Base-by-base conservation (phyloP, 2,113 vertebrate species). In the human region DNA sequence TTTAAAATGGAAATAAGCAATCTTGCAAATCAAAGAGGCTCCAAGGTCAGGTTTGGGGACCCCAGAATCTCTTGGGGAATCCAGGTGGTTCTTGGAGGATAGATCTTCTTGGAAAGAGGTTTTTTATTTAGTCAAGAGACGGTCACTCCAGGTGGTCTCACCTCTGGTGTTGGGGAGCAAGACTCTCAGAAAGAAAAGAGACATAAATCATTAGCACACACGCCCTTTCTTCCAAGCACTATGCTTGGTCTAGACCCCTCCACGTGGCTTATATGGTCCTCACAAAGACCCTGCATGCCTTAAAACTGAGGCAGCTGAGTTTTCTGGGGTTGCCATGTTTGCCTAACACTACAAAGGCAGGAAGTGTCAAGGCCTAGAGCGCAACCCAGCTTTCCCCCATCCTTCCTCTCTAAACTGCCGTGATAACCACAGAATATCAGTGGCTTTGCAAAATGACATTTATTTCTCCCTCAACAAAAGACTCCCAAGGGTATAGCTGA, bases 1-100 rank as follows among this genome's bases (percentile, higher is more conserved):
- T 94, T 94, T 78, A 96, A 93, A 90, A 94, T 43, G 92, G 70
- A 97, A 97, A 95, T 85, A 96, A 96, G 83, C 76, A 93, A 90
- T 78, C 66, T 90, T 85, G 40, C 59, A 96, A 96, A 96, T 95
- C 93, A 66, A 96, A 94, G 87, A 90, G n/a, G 22, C 61, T 96
- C 80, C 90, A 97, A 97, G 94, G 89, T 95, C 87, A 88, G 50
- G 52, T 9, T 50, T 64, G 35, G 73, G 52, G 35, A 55, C 22
- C 45, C 48, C 13, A 76, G 52, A 32, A 91, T 93, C 93, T 90
- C 89, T 57, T 25, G n/a, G 18, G 55, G 43, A 72, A 45, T 89
- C 72, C 61, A 32, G 32, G 45, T 89, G 25, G 11, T 48, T 3
- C 32, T n/a, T 64, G 8, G 61, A 92, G 20, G 48, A 61, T 40